These are phyloP conservation scores for Coecobrya sp. DNA, from an alignment of 2,888 invertebrate species.

Conservation along the genomic window DNA sequence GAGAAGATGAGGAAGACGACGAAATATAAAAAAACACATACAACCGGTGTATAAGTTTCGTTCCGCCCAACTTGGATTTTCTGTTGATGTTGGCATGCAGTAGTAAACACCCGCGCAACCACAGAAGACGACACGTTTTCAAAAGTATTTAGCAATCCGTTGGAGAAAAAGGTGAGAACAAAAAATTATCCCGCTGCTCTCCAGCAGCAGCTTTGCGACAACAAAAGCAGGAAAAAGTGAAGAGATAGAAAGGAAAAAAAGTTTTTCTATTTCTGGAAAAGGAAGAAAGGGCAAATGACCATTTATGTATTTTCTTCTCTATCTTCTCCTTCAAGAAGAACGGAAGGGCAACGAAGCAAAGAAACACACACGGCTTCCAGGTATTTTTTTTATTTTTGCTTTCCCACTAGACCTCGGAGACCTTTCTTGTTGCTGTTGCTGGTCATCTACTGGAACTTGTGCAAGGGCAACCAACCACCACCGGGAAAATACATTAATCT, in stretches of 20 bases:
- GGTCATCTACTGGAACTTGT: background rate
- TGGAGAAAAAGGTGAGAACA: background rate
- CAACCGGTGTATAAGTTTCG: too few species aligned
- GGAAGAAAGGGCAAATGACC: background rate
- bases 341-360: background rate
- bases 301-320: background rate
- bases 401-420: slow-evolving; percentile 5
- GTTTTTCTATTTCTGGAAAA: background rate
- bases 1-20: background rate
- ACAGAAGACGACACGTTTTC: background rate
- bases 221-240: background rate
- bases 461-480: too few species aligned
- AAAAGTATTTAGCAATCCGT: background rate
- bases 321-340: background rate
- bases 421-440: background rate
- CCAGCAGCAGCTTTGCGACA: background rate
- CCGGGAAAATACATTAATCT: slow-evolving; percentile 9
- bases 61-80: background rate
- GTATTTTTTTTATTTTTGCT: background rate
- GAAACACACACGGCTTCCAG: background rate
- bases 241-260: background rate
- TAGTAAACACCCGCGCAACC: background rate
- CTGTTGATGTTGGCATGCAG: background rate
- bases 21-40: too few species aligned
- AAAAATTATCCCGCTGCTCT: background rate